A percentile compares a stretch with the other conserved stretches of the same genome.
Evolutionary conservation across 2,113 vertebrate species (phyloP).

Genomic region (Phrynosoma platyrhinos): DNA sequence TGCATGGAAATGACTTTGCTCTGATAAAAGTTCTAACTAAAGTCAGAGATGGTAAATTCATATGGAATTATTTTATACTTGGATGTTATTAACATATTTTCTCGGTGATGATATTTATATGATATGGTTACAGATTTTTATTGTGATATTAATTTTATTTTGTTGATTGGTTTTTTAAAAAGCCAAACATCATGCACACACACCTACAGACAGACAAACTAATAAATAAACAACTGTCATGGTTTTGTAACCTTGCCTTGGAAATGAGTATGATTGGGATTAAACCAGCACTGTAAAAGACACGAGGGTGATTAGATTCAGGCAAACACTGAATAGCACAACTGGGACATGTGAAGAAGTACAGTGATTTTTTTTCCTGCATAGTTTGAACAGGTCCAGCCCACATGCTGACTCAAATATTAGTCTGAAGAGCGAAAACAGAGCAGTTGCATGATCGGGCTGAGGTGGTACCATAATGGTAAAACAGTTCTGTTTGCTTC

Average conservation of each 20-base stretch:
- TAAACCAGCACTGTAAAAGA: neutral
- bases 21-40: neutral
- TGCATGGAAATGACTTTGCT: neutral
- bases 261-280: neutral
- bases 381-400: no score
- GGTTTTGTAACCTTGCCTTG: neutral
- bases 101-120: neutral
- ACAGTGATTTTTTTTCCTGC: no score
- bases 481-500: neutral
- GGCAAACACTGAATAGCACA: neutral
- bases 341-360: neutral
- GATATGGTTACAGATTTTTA: neutral
- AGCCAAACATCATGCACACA: neutral
- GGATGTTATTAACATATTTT: neutral
- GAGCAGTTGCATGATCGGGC: neutral
- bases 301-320: neutral
- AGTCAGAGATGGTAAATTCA: neutral
- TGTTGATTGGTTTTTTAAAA: neutral
- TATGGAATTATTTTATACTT: neutral
- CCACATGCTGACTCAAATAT: neutral
- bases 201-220: neutral
- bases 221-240: neutral
- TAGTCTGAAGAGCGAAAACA: neutral
- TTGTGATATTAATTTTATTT: neutral
- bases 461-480: neutral